phyloP scores from a whole-genome alignment of 2,113 vertebrate genomes.

The Alectura lathami region DNA sequence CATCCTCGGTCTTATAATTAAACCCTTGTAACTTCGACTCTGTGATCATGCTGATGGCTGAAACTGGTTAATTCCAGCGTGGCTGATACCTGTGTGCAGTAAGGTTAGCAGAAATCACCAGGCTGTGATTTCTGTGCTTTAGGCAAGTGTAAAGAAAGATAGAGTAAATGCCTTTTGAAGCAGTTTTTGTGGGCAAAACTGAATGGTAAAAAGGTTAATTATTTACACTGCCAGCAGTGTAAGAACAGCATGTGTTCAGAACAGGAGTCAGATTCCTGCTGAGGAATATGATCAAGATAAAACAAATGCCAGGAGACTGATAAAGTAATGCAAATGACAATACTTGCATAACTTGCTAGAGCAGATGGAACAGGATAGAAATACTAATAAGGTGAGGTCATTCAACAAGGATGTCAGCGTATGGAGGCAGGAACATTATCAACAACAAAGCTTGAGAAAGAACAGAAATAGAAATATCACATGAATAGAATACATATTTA shows the following conservation, averaged over 20 bases:
- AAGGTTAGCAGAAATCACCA: background rate
- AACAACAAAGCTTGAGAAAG: background rate
- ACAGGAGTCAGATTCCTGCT: background rate
- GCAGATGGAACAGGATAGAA: slow-evolving; percentile 3
- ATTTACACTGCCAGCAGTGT: slow-evolving; percentile 21
- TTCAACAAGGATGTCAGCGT: background rate
- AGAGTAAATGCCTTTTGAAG: background rate
- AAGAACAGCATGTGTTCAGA: slow-evolving; percentile 26
- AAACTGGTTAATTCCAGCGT: background rate
- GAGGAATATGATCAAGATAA: slow-evolving; percentile 51
- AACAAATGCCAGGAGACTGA: slow-evolving; percentile 57
- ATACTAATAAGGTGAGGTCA: slow-evolving; percentile 30
- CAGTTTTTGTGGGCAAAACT: background rate
- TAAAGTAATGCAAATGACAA: slow-evolving; percentile 14
- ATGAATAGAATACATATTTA: background rate
- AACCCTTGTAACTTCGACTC: background rate
- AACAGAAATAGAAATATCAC: background rate
- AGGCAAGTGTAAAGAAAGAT: background rate
- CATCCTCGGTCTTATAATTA: background rate
- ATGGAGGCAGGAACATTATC: background rate
- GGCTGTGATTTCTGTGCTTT: background rate
- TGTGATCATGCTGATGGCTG: background rate
- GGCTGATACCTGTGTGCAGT: background rate
- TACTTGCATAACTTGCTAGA: background rate
- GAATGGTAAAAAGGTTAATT: slow-evolving; percentile 44